phyloP scores from a whole-genome alignment of 2,113 vertebrate genomes.

The Macquaria ambigua region DNA sequence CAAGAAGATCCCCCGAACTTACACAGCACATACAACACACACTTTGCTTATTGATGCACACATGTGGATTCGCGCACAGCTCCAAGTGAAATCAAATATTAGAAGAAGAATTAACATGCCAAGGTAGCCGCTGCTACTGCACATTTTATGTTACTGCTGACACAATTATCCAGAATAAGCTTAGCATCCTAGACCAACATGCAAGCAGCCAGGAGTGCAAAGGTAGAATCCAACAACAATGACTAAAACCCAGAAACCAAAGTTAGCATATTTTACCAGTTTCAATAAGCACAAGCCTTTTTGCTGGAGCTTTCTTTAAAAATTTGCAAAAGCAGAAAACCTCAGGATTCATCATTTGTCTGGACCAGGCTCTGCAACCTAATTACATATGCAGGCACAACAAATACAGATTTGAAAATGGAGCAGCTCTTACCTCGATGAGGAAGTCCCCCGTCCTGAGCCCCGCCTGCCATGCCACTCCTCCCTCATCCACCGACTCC shows the following conservation, averaged over 20 bases:
- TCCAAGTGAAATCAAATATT: not conserved
- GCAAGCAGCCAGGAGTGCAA: not conserved
- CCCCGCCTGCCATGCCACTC: constrained; percentile 97
- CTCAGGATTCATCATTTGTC: not conserved
- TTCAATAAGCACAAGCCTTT: not conserved
- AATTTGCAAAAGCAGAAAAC: no score
- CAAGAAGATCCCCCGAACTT: not conserved
- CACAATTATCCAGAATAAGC: not conserved
- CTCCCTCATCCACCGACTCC: constrained; percentile 99
- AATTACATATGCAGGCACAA: not conserved
- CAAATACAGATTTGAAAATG: not conserved
- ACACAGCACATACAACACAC: not conserved
- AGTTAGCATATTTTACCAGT: not conserved
- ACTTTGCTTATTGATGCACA: not conserved
- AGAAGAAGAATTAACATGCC: not conserved
- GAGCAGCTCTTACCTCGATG: constrained; percentile 90
- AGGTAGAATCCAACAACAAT: not conserved
- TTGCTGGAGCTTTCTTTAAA: no score
- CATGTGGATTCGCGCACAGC: not conserved
- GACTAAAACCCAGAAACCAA: not conserved
- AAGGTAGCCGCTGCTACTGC: not conserved
- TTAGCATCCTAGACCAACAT: not conserved
- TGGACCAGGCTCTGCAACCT: not conserved
- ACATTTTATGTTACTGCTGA: not conserved
- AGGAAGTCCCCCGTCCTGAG: constrained; percentile 97